A percentile compares a stretch with the other conserved stretches of the same genome.
Evolutionary conservation across 1,140 invertebrate species (phyloP).

Genomic region (Megalonaias nervosa): DNA sequence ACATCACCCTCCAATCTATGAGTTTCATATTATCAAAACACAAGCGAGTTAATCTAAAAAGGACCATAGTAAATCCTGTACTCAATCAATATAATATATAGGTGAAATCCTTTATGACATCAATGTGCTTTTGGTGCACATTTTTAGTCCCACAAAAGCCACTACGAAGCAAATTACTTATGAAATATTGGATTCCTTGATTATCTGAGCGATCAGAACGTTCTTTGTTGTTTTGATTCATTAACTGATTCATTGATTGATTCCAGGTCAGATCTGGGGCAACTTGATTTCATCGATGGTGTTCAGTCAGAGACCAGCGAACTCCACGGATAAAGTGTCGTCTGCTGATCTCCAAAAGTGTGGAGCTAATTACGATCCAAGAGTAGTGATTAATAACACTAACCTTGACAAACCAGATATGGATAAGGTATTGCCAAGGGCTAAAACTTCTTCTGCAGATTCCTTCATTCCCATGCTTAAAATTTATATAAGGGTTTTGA

Average conservation of each 20-base stretch:
- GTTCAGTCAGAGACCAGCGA: conserved; percentile 74
- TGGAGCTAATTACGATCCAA: conserved; percentile 85
- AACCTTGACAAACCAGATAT: conserved; percentile 43
- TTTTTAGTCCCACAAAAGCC: neutral
- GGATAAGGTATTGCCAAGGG: conserved; percentile 20
- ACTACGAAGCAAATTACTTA: neutral
- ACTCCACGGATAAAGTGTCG: conserved; percentile 24
- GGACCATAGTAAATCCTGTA: too few relatives aligned
- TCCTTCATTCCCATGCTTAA: neutral
- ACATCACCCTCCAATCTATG: neutral
- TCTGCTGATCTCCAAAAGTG: conserved; percentile 71
- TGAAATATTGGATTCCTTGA: neutral
- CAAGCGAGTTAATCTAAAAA: neutral
- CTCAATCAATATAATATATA: neutral
- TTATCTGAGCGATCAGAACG: neutral
- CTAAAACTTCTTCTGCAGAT: too few relatives aligned
- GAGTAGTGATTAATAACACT: conserved; percentile 35
- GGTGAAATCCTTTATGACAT: neutral
- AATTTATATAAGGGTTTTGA: neutral
- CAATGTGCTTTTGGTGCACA: neutral
- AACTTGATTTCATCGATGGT: conserved; percentile 95
- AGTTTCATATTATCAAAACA: neutral
- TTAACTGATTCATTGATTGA: neutral
- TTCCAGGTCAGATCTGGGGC: conserved; percentile 78
- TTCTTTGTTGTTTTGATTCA: neutral